Evolutionary conservation across 2,888 invertebrate genomes (phyloP).

Genomic region (Pandemis cinnamomeana): DNA sequence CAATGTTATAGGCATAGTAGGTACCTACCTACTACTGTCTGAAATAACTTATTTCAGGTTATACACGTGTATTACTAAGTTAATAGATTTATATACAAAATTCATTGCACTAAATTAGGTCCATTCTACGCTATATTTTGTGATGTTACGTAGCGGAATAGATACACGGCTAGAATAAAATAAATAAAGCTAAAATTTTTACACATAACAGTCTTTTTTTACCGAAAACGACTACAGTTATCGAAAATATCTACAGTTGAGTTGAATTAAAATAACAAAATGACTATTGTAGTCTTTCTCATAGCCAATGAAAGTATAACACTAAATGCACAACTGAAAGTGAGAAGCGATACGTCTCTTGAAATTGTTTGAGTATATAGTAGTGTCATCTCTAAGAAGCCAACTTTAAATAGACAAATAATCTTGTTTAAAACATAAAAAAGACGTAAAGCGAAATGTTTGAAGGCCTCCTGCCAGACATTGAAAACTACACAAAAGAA

Average conservation of each 20-base stretch:
- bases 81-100: not conserved
- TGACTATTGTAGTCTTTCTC: not conserved
- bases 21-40: not conserved
- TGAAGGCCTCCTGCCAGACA: too few species aligned
- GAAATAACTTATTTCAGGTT: not conserved
- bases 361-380: not conserved
- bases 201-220: slow-evolving; percentile 38
- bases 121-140: slow-evolving; percentile 23
- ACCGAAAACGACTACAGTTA: slow-evolving; percentile 21
- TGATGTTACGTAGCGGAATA: slow-evolving; percentile 33
- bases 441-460: too few species aligned
- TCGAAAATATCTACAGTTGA: slow-evolving; percentile 29
- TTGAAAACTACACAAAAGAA: too few species aligned
- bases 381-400: not conserved
- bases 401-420: not conserved
- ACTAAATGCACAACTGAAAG: not conserved
- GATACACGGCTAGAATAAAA: slow-evolving; percentile 21
- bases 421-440: too few species aligned
- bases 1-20: not conserved
- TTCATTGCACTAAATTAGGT: not conserved
- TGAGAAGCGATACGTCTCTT: not conserved
- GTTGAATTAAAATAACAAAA: not conserved
- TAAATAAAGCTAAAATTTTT: slow-evolving; percentile 27
- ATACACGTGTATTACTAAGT: not conserved
- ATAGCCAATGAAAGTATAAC: not conserved